A percentile compares a stretch with the other conserved stretches of the same genome.
These are phyloP conservation scores for Cervus canadensis DNA, from an alignment of 2,113 vertebrate species.

Conservation along the genomic window DNA sequence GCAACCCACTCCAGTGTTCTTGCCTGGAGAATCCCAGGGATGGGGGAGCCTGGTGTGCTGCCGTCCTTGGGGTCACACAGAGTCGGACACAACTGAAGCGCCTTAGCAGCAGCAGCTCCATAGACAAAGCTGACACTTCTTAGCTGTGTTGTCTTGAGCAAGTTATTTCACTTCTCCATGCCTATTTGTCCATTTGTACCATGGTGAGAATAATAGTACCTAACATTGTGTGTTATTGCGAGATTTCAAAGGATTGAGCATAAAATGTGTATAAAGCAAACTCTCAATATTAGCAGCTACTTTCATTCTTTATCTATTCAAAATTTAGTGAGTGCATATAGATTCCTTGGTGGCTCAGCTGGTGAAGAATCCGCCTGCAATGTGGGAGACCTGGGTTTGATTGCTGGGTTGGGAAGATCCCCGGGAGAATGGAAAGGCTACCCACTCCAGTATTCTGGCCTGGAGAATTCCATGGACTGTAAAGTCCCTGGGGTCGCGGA, in stretches of 20 bases:
- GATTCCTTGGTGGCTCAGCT: neutral
- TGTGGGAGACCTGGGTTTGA: neutral
- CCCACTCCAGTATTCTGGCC: neutral
- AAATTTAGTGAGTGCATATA: too few species aligned
- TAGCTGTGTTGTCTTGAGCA: neutral
- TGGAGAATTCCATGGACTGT: neutral
- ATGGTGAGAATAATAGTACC: neutral
- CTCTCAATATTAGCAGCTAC: neutral
- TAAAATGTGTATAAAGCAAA: neutral
- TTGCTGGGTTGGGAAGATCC: neutral
- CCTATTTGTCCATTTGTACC: neutral
- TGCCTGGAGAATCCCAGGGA: too few species aligned
- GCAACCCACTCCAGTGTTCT: too few species aligned
- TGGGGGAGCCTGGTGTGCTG: too few species aligned
- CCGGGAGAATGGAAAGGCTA: neutral
- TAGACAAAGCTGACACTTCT: neutral
- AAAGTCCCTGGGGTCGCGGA: rapidly evolving
- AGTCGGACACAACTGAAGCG: rapidly evolving
- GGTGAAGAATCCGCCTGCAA: neutral
- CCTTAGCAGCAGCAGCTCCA: neutral
- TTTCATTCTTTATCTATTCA: neutral
- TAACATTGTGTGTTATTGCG: neutral
- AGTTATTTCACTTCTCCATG: neutral
- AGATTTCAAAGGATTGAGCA: neutral
- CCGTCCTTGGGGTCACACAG: rapidly evolving